Evolutionary conservation across 2,113 vertebrate species (phyloP).

Genomic region (Cercopithecus mona): DNA sequence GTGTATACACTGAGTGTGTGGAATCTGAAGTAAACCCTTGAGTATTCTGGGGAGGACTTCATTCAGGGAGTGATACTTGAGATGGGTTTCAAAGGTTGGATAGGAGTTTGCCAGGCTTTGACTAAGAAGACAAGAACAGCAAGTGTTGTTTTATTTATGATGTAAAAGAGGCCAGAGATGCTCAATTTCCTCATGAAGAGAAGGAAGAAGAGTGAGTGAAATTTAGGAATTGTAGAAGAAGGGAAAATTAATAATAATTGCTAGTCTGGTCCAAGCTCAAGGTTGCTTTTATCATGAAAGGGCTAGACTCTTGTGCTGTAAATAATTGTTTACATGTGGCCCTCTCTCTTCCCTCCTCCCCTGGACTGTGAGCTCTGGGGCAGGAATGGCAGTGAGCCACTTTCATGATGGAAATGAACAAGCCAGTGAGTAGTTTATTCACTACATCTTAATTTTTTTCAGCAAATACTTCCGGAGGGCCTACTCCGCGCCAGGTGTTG

Average conservation of each 20-base stretch:
- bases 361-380: not conserved
- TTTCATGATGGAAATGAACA: not conserved
- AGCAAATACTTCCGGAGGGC: not conserved
- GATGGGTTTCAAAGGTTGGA: not conserved
- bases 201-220: not conserved
- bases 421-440: not conserved
- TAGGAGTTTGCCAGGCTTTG: conserved; percentile 22
- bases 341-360: not conserved
- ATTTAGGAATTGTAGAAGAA: not conserved
- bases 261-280: not conserved
- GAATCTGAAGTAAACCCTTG: conserved; percentile 35
- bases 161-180: not conserved
- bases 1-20: not conserved
- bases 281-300: not conserved
- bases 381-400: not conserved
- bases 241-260: not conserved
- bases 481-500: not conserved
- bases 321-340: not conserved
- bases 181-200: not conserved
- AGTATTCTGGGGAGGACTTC: not conserved
- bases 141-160: conserved; percentile 29
- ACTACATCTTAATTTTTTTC: conserved; percentile 5
- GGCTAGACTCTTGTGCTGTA: not conserved
- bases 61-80: not conserved
- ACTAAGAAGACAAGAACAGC: not conserved